These are phyloP conservation scores for Drosophila pandora DNA, from an alignment of 1,140 invertebrate species.

Conservation along the genomic window DNA sequence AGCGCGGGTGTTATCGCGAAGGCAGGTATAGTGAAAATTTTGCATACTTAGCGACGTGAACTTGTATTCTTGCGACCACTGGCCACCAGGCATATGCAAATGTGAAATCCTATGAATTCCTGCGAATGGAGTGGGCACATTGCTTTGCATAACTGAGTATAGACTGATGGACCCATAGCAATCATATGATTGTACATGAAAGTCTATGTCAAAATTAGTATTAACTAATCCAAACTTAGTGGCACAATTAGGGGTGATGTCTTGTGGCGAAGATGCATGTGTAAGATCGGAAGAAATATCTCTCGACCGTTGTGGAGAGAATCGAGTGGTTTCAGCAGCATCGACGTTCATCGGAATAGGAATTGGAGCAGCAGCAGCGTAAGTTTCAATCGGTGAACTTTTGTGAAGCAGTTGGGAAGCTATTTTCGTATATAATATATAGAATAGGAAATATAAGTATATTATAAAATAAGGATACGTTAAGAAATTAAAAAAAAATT, in stretches of 20 bases:
- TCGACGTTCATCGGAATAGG: constrained; percentile 85
- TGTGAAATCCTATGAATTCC: constrained; percentile 86
- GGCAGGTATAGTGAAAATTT: constrained; percentile 86
- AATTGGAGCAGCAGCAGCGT: constrained; percentile 63
- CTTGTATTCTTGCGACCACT: constrained; percentile 88
- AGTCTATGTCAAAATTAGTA: constrained; percentile 79
- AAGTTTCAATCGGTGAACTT: constrained; percentile 27
- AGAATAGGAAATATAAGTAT: background rate
- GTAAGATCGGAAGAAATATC: constrained; percentile 86
- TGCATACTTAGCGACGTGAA: constrained; percentile 88
- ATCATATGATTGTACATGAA: constrained; percentile 88
- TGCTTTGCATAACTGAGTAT: constrained; percentile 89
- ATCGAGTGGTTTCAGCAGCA: constrained; percentile 86
- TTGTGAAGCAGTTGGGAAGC: constrained; percentile 38
- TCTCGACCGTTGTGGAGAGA: constrained; percentile 86
- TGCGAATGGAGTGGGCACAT: constrained; percentile 88
- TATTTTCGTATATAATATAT: background rate
- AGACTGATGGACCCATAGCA: constrained; percentile 88
- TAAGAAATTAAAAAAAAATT: no score
- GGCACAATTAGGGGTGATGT: constrained; percentile 58
- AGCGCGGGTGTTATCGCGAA: constrained; percentile 76
- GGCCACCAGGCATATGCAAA: constrained; percentile 89
- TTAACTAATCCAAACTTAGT: constrained; percentile 33
- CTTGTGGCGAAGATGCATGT: constrained; percentile 63
- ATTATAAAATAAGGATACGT: background rate